Evolutionary conservation across 2,888 invertebrate species (phyloP).

Genomic region (Listrodromus nycthemerus): DNA sequence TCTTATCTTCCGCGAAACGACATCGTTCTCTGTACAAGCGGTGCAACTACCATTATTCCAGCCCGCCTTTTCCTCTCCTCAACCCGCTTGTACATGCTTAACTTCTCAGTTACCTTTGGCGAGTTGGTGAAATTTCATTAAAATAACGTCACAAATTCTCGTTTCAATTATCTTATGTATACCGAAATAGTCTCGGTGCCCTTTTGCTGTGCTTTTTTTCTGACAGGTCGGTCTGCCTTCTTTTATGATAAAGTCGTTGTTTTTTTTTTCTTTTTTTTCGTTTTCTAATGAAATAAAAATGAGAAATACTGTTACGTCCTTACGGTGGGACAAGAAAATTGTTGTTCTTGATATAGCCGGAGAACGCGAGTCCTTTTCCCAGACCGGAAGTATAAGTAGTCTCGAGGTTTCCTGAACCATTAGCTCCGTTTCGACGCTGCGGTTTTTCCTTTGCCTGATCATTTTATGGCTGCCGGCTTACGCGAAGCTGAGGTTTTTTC

Average conservation of each 20-base stretch:
- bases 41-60: slow-evolving; percentile 34
- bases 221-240: slow-evolving; percentile 11
- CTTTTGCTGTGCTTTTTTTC: slow-evolving; percentile 1
- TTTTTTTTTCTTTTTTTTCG: too few relatives aligned
- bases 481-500: not conserved
- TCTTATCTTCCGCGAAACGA: slow-evolving; percentile 62
- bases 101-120: slow-evolving; percentile 6
- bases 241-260: slow-evolving; percentile 28
- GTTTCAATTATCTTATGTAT: slow-evolving; percentile 71
- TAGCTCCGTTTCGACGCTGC: not conserved
- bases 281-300: not conserved
- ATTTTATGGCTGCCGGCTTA: not conserved
- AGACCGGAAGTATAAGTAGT: not conserved
- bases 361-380: not conserved
- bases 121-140: slow-evolving; percentile 71
- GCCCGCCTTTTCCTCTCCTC: slow-evolving; percentile 8
- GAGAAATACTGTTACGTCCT: slow-evolving; percentile 8
- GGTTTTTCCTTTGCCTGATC: not conserved
- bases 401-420: slow-evolving; percentile 4
- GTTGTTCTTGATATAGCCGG: not conserved
- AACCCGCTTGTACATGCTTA: slow-evolving; percentile 39
- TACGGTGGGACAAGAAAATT: slow-evolving; percentile 11
- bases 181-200: slow-evolving; percentile 29
- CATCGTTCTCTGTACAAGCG: slow-evolving; percentile 54
- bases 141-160: slow-evolving; percentile 74